Conservation (phyloP, 2,797 vertebrate species). For the Tangara arthus region DNA sequence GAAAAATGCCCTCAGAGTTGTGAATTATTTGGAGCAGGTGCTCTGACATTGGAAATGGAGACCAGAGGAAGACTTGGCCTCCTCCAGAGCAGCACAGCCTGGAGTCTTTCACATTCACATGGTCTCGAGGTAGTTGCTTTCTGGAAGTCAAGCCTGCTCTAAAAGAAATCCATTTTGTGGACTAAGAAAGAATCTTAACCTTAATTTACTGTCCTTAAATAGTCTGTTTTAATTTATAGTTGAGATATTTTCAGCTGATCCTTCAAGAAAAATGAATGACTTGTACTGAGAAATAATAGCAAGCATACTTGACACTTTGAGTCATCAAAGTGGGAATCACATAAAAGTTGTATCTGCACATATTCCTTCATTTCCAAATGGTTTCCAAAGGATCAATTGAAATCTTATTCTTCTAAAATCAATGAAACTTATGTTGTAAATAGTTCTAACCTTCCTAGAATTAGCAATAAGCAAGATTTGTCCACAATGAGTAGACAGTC, state of each 20-base stretch:
- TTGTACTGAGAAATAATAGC: neutral
- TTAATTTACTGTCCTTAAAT: neutral
- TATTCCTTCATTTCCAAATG: neutral
- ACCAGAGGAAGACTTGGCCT: neutral
- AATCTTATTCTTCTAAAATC: neutral
- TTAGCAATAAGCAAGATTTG: neutral
- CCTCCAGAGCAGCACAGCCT: neutral
- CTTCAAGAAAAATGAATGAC: neutral
- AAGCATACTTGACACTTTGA: neutral
- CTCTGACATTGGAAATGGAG: neutral
- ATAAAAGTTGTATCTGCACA: neutral
- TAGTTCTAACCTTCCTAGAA: neutral
- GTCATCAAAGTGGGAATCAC: neutral
- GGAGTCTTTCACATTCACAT: neutral
- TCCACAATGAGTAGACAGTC: neutral
- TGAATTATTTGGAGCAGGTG: neutral
- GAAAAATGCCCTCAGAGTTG: neutral
- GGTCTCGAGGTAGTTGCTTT: neutral
- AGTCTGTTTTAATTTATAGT: neutral
- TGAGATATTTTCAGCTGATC: neutral
- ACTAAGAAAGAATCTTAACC: neutral
- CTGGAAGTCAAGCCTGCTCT: neutral
- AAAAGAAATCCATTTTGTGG: neutral
- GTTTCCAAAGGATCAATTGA: neutral
- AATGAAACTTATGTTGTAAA: neutral